Evolutionary conservation across 2,113 vertebrate species (phyloP).

Genomic region (Phasianus colchicus): DNA sequence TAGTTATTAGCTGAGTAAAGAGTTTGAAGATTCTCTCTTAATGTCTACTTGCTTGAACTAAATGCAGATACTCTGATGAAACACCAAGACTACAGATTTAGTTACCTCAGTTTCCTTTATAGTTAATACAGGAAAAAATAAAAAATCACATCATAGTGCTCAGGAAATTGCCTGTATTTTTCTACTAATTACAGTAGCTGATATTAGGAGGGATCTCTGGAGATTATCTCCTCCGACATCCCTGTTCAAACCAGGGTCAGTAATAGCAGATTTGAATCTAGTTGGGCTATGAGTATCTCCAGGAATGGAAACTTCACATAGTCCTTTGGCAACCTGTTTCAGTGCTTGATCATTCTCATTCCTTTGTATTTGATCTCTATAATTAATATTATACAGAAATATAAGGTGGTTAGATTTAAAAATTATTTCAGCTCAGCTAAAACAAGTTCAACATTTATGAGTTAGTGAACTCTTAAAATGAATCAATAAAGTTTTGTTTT

Average conservation of each 20-base stretch:
- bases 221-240: neutral
- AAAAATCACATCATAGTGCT: neutral
- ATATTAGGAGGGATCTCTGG: neutral
- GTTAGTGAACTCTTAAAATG: neutral
- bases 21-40: neutral
- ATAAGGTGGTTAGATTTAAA: neutral
- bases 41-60: neutral
- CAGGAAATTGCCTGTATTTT: neutral
- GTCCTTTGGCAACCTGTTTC: neutral
- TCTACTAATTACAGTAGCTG: neutral
- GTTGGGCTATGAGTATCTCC: neutral
- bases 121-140: neutral
- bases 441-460: neutral
- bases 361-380: neutral
- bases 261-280: neutral
- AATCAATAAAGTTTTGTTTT: neutral
- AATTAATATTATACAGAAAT: neutral
- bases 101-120: neutral
- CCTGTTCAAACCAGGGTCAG: fast-evolving
- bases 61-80: neutral
- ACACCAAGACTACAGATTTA: neutral
- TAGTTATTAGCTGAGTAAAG: neutral
- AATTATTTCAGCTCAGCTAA: neutral
- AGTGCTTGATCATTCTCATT: neutral
- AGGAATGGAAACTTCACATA: neutral